Percentiles rank a stretch among this genome's conserved stretches.
These are phyloP conservation scores for Cyrtonyx montezumae DNA, from an alignment of 2,113 vertebrate species.

Conservation along the genomic window DNA sequence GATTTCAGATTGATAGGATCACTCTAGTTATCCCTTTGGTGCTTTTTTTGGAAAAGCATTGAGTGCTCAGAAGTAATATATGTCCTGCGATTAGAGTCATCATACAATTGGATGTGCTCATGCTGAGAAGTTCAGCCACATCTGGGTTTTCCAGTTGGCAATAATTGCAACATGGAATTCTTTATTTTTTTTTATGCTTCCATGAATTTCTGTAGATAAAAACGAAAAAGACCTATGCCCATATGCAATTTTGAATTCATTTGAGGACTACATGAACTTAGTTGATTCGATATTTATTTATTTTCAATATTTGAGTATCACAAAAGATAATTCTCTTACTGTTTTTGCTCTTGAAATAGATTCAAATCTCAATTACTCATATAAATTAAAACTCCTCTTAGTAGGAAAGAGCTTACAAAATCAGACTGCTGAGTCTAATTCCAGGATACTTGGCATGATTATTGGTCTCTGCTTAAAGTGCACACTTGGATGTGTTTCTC, in stretches of 20 bases:
- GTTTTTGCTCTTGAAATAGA: not conserved
- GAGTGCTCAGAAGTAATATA: not conserved
- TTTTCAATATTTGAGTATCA: not conserved
- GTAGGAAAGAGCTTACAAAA: not conserved
- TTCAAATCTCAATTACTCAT: not conserved
- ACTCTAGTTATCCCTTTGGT: not conserved
- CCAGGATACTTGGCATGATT: not conserved
- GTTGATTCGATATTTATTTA: not conserved
- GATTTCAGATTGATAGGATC: not conserved
- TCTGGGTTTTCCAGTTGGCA: not conserved
- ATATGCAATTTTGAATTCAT: not conserved
- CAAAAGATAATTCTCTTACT: not conserved
- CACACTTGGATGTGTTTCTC: not conserved
- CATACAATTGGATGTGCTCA: not conserved
- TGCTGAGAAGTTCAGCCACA: not conserved
- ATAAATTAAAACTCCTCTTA: not conserved
- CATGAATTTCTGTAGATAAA: not conserved
- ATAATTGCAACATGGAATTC: not conserved
- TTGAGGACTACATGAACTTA: not conserved
- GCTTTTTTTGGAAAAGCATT: not conserved
- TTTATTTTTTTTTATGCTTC: not conserved
- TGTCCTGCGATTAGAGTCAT: not conserved
- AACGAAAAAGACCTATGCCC: not conserved
- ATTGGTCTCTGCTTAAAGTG: not conserved
- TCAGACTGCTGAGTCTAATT: not conserved